phyloP scores from a whole-genome alignment of 2,113 vertebrate species.

The human region GRCh38 chr4:161314001-161314500 shows the following conservation, averaged over 20 bases:
- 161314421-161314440: background rate
- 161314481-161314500: background rate
- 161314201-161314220: background rate
- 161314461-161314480: no score
- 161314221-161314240: background rate
- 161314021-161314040: background rate
- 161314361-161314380: background rate
- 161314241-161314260: background rate
- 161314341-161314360: background rate
- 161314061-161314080: background rate
- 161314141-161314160: background rate
- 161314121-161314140: background rate
- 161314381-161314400: background rate
- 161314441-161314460: background rate
- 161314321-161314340: background rate
- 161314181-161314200: background rate
- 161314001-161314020: background rate
- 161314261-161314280: background rate
- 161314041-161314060: background rate
- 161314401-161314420: background rate
- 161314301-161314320: rapidly evolving
- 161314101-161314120: background rate
- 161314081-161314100: background rate
- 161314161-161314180: background rate
- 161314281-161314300: background rate